Base-by-base conservation (phyloP, 2,888 invertebrate genomes). In the Aradus depressus region DNA sequence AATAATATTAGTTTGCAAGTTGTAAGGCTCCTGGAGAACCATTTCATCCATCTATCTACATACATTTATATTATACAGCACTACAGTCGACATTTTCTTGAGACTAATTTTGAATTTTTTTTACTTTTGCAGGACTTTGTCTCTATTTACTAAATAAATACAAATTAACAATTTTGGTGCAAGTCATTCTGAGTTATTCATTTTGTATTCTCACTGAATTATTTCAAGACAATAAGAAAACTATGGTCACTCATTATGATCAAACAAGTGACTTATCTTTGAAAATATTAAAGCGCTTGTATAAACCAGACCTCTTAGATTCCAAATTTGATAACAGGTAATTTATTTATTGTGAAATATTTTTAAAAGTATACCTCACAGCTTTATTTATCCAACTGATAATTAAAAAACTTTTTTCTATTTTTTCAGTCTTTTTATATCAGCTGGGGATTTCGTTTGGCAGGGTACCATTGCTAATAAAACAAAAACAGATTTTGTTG, bases 241-340 rank as follows among this genome's bases (percentile, higher is more conserved):
- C 14, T 14, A 19, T 21, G 6, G 8, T n/a, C 14, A 8, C 10
- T 1, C 25, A 19, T 2, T n/a, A 8, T 21, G 5, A 6, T 4
- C 22, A 44, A 5, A 12, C 50, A 6, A n/a, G 26, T 12, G 18
- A 39, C 4, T 16, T 55, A 22, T 48, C 34, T 16, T 10, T 39
- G 5, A 44, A 26, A 39, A 21, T 56, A n/a, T 37, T 44, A 12
- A 42, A 5, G 31, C 43, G 49, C 28, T n/a, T 49, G 10, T 18
- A 38, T 26, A 25, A 41, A 26, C 53, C 56, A 4, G 5, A 6
- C 12, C 19, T 35, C 18, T 25, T 19, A 2, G 56, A 56, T 26
- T 53, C 53, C 10, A 51, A 48, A 41, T 12, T 53, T 25, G 49
- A 51, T 35, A 38, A 34, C 8, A 48, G 53, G 56, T 56, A 34